These are phyloP conservation scores for Caenorhabditis macrosperma DNA, from an alignment of 2,888 invertebrate species.

Conservation along the genomic window DNA sequence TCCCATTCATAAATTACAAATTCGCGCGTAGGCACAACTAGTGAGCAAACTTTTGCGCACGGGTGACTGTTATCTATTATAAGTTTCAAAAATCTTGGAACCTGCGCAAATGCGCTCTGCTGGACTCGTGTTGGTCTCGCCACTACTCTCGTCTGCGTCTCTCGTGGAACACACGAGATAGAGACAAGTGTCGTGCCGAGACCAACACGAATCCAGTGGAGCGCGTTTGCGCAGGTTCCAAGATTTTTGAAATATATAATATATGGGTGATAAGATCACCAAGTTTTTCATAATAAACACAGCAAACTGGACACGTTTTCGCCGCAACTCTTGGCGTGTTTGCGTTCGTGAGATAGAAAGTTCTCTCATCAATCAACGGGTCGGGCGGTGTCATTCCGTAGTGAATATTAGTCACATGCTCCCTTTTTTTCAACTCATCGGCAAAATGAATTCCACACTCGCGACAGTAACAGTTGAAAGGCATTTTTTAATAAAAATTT, in stretches of 20 bases:
- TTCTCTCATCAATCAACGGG: conserved; percentile 3
- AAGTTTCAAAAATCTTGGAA: no score
- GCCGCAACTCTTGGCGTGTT: conserved; percentile 6
- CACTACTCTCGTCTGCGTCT: no score
- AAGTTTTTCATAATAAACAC: neutral
- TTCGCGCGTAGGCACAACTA: conserved; percentile 5
- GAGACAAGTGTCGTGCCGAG: no score
- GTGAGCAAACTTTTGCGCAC: neutral
- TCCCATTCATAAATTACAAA: conserved; percentile 14
- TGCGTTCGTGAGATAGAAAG: conserved; percentile 7
- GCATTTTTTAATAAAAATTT: neutral
- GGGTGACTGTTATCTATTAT: conserved; percentile 3
- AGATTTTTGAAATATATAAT: no score
- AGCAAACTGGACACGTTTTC: conserved; percentile 12
- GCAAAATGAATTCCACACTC: conserved; percentile 11
- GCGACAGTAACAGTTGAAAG: conserved; percentile 6
- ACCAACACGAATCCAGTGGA: no score
- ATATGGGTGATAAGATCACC: neutral
- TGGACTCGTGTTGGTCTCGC: no score
- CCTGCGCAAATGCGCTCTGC: no score
- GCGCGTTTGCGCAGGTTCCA: no score
- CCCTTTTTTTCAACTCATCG: neutral
- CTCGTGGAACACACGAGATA: no score
- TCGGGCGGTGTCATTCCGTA: neutral
- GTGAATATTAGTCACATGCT: neutral